A percentile compares a stretch with the other conserved stretches of the same genome.
phyloP scores from a whole-genome alignment of 2,888 invertebrate species.

The Morpho achilles region DNA sequence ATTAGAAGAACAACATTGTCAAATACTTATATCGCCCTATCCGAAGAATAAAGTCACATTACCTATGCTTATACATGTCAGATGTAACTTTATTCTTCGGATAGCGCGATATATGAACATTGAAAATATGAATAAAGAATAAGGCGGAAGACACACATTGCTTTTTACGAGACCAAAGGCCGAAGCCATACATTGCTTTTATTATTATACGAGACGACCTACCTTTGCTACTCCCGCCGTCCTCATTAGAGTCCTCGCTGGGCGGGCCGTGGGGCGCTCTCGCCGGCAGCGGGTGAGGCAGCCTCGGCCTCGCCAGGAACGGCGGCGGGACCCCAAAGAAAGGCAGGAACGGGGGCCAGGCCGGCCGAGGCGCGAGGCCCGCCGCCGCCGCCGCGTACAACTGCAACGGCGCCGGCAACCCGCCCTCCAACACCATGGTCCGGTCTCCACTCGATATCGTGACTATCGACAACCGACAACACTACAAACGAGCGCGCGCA shows the following conservation, averaged over 20 bases:
- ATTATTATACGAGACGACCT: constrained; percentile 22
- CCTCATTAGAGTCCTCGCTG: constrained; percentile 77
- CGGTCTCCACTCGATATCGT: constrained; percentile 56
- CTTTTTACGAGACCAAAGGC: too few relatives aligned
- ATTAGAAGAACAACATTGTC: too few relatives aligned
- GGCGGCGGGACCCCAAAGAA: constrained; percentile 81
- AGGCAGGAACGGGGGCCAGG: constrained; percentile 81
- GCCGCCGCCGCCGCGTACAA: constrained; percentile 85
- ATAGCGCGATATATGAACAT: too few relatives aligned
- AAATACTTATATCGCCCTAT: too few relatives aligned
- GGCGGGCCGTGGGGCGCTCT: constrained; percentile 73
- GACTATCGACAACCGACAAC: constrained; percentile 46
- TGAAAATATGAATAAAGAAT: too few relatives aligned
- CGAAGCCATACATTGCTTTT: too few relatives aligned
- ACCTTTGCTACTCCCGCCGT: constrained; percentile 75
- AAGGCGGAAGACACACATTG: too few relatives aligned
- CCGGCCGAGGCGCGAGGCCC: constrained; percentile 75
- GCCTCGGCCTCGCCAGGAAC: constrained; percentile 68
- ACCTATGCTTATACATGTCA: too few relatives aligned
- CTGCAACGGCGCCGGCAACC: constrained; percentile 84
- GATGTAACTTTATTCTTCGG: too few relatives aligned
- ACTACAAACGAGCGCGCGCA: constrained; percentile 39
- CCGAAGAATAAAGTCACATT: too few relatives aligned
- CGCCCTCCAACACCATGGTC: constrained; percentile 83
- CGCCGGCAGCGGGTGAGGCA: constrained; percentile 61